A percentile compares a stretch with the other conserved stretches of the same genome.
Evolutionary conservation across 2,113 vertebrate genomes (phyloP).

Genomic region (Turdus rufiventris): DNA sequence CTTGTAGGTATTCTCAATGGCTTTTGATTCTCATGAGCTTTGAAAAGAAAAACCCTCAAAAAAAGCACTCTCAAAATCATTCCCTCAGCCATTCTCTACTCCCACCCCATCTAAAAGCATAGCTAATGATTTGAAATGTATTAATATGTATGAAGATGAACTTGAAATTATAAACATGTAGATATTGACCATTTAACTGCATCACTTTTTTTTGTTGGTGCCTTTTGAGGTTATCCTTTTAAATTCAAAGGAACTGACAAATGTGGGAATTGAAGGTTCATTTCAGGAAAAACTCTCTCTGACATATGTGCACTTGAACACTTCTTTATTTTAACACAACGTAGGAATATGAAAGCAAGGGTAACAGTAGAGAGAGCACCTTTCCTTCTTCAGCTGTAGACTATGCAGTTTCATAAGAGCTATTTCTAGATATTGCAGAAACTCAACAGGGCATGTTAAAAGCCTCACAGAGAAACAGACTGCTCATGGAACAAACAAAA

Average conservation of each 20-base stretch:
- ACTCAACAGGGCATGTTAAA: neutral
- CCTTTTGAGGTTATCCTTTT: neutral
- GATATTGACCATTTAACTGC: neutral
- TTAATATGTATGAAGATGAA: neutral
- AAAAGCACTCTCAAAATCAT: neutral
- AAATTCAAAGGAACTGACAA: neutral
- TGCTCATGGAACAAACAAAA: neutral
- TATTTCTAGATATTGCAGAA: conserved; percentile 11
- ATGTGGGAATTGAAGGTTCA: neutral
- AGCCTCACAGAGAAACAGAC: neutral
- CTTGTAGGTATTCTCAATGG: neutral
- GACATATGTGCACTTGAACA: neutral
- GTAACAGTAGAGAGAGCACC: neutral
- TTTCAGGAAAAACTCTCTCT: neutral
- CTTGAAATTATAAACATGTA: neutral
- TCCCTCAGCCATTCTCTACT: neutral
- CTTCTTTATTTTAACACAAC: conserved; percentile 6
- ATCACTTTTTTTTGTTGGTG: neutral
- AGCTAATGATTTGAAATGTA: neutral
- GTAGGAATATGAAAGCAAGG: conserved; percentile 21
- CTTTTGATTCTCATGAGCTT: neutral
- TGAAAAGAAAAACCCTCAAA: neutral
- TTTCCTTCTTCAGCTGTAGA: neutral
- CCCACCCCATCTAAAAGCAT: neutral
- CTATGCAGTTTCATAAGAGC: neutral